These are phyloP conservation scores for Nymphalis io DNA, from an alignment of 1,140 invertebrate genomes.

Conservation along the genomic window DNA sequence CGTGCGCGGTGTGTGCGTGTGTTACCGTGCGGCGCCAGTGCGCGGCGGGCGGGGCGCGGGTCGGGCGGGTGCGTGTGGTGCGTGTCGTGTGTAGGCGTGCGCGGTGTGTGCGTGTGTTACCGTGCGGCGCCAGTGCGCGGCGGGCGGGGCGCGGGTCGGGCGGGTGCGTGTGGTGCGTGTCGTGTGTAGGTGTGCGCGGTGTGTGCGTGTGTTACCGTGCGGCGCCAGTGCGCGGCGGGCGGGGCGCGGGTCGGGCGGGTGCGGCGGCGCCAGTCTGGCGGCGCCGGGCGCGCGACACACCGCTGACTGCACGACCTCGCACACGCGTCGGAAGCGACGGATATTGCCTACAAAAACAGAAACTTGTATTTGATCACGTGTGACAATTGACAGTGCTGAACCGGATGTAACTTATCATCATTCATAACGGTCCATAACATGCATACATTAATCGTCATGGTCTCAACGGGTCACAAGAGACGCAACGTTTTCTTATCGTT, in stretches of 20 bases:
- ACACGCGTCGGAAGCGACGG: conserved; percentile 95
- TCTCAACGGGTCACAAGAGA: too few species aligned
- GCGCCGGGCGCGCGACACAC: conserved; percentile 85
- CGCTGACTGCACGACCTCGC: conserved; percentile 96
- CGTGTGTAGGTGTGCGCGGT: background rate
- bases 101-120: conserved; percentile 41
- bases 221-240: conserved; percentile 54
- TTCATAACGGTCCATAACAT: too few species aligned
- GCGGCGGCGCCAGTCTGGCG: conserved; percentile 81
- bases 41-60: conserved; percentile 82
- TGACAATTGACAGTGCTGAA: background rate
- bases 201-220: conserved; percentile 44
- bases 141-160: conserved; percentile 84
- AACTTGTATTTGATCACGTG: background rate
- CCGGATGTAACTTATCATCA: too few species aligned
- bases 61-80: conserved; percentile 84
- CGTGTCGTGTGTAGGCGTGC: conserved; percentile 80
- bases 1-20: background rate
- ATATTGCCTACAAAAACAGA: conserved; percentile 89
- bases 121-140: conserved; percentile 52
- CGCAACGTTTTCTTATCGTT: too few species aligned
- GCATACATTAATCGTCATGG: too few species aligned
- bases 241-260: conserved; percentile 85
- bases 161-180: background rate
- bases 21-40: conserved; percentile 50